Evolutionary conservation across 2,888 invertebrate species (phyloP), one percentile per base, ranked within the genome.

Genomic region (Congeria kusceri): DNA sequence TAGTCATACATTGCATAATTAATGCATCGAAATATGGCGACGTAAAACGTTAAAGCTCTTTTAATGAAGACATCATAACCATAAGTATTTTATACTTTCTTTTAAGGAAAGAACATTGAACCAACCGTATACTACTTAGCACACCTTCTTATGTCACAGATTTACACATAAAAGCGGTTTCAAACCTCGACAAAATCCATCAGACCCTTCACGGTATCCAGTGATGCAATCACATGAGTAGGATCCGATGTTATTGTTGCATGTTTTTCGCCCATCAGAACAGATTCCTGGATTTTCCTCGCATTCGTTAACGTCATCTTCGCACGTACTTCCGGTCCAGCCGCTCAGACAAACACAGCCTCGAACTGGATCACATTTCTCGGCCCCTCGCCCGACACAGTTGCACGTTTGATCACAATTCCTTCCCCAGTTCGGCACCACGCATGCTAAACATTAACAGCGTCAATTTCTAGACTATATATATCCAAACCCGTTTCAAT

Each of bases 311-410:
- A 58, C 27, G 58, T 58, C 58, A 29, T 58, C 23, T 11, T 58
- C 29, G 23, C 58, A 58, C 23, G 58, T 58, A n/a, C 29, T 29
- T 29, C 58, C 58, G 27, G 58, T 58, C 58, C 58, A 58, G 20
- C 58, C 58, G 4, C 11, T n/a, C 7, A n/a, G n/a, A 29, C 58
- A 58, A 27, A 20, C 58, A 23, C 58, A 58, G 27, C 58, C 58
- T 27, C 29, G 20, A 1, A 58, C 58, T 27, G 58, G 58, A 28
- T 58, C 9, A 28, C 58, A 58, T 58, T 58, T 28, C 58, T 5
- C n/a, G 11, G 58, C 58, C 18, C 58, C 58, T 58, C 29, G 25
- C 15, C 58, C 58, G 29, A n/a, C 27, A 18, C 58, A 58, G 25
- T 58, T 28, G 27, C 58, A 58, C 28, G 29, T 29, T 27, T 58